Percentiles rank a stretch among this genome's conserved stretches.
Conservation (phyloP, 1,140 invertebrate genomes). For the Zaprionus ornatus region DNA sequence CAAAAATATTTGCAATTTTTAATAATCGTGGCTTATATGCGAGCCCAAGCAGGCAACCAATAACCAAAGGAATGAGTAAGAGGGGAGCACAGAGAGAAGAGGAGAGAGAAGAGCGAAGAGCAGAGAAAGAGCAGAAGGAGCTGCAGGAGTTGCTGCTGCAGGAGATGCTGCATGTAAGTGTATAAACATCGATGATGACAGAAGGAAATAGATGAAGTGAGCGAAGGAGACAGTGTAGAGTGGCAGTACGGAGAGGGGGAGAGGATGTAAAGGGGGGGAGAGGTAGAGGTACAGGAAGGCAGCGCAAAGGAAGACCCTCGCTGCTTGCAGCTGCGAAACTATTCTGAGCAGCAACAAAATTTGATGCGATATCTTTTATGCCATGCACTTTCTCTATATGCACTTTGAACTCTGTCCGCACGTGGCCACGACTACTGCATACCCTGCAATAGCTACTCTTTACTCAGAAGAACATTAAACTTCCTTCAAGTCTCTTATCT, state of each 20-base stretch:
- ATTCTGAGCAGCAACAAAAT: constrained; percentile 23
- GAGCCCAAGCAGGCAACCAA: constrained; percentile 3
- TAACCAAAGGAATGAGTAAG: no score
- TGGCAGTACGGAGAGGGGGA: no score
- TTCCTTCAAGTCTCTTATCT: not conserved
- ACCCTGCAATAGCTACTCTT: not conserved
- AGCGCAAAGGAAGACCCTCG: not conserved
- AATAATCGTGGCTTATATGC: constrained; percentile 73
- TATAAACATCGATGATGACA: constrained; percentile 27
- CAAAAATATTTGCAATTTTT: constrained; percentile 71
- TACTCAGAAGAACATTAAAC: not conserved
- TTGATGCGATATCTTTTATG: constrained; percentile 30
- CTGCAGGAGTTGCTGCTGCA: not conserved
- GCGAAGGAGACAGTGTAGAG: not conserved
- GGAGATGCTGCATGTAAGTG: constrained; percentile 29
- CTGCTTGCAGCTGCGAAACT: not conserved
- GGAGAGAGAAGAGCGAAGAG: not conserved
- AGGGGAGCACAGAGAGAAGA: constrained; percentile 23
- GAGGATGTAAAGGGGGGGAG: no score
- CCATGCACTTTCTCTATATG: constrained; percentile 15
- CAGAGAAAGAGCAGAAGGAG: no score
- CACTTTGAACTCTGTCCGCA: not conserved
- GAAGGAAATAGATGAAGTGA: not conserved
- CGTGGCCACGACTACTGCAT: not conserved
- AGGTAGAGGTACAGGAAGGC: not conserved